Evolutionary conservation across 2,113 vertebrate genomes (phyloP), one percentile per base, ranked within the genome.

Genomic region (Lagopus leucura): DNA sequence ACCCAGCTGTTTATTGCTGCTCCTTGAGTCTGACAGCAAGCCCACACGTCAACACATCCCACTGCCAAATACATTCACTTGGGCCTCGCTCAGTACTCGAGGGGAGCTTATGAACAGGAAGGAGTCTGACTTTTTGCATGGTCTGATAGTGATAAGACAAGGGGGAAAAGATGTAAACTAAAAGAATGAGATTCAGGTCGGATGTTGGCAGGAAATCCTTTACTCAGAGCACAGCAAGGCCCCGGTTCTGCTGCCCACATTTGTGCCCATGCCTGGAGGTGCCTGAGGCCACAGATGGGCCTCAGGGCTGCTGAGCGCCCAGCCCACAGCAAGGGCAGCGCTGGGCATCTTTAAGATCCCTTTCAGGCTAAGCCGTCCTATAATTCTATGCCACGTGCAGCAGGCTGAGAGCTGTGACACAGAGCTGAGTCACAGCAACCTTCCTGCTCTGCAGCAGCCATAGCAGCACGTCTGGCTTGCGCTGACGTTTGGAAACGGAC

Each of bases 61-160:
- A 25, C 18, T 4, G 0, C 36, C n/a, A 42, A 47, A 47, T 0
- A 8, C 0, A 6, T 30, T 25, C 10, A 2, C 3, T 47, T 8
- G 9, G 52, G 28, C 24, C 32, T 5, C 40, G 21, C 15, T 57
- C 54, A 32, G 19, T 30, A 32, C 54, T 32, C 11, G 54, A 57
- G 17, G 16, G 28, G 16, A 32, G 54, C 54, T 55, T 18, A 18
- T 7, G 30, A 57, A 57, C 54, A 19, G 28, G 17, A 30, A 57
- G 54, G 30, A 57, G 54, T 18, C 6, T 3, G 10, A 32, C 17
- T 57, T 57, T 32, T 32, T 3, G 6, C 54, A 6, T 19, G 54
- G 28, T 7, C 54, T 57, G 54, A 32, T 11, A 57, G 54, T 3
- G 17, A 32, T 18, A 55, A 28, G 54, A 24, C 54, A 55, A 55